phyloP scores from a whole-genome alignment of 92 coral and sea anemone species.

The Palythoa grandiflora region DNA sequence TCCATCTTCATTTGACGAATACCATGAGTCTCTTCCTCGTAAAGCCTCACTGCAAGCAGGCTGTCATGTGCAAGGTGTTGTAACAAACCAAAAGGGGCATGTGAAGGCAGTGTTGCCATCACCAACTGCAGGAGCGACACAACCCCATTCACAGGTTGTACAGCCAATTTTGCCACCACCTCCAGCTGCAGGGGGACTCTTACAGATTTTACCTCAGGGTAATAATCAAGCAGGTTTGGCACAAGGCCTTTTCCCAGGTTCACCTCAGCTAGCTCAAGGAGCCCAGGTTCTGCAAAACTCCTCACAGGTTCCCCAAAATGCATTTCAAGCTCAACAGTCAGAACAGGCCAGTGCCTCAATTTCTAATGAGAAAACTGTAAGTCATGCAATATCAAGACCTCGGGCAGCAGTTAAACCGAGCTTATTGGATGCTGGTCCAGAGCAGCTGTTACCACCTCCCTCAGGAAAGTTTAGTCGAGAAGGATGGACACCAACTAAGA shows the following conservation, averaged over 20 bases:
- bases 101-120: slow-evolving; percentile 4
- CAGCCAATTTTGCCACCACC: slow-evolving; percentile 32
- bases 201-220: slow-evolving; percentile 24
- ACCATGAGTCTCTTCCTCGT: slow-evolving; percentile 31
- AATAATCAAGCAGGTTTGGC: not conserved
- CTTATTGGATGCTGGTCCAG: slow-evolving; percentile 79
- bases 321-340: slow-evolving; percentile 31
- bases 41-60: slow-evolving; percentile 52
- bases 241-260: slow-evolving; percentile 2
- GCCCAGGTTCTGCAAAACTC: not conserved
- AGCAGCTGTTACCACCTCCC: slow-evolving; percentile 88
- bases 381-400: slow-evolving; percentile 78
- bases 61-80: slow-evolving; percentile 2
- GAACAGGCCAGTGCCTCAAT: slow-evolving; percentile 17
- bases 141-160: not conserved
- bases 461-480: slow-evolving; percentile 83
- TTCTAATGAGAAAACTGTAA: slow-evolving; percentile 50
- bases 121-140: slow-evolving; percentile 1
- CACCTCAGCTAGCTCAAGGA: slow-evolving; percentile 12
- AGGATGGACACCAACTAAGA: slow-evolving; percentile 69
- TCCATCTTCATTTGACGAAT: slow-evolving; percentile 69
- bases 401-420: slow-evolving; percentile 78
- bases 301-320: slow-evolving; percentile 11
- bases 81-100: slow-evolving; percentile 11
- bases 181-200: slow-evolving; percentile 33